Conservation (phyloP, 37 sponge, comb jelly and placozoan genomes). For the Trichoplax adhaerens region DNA sequence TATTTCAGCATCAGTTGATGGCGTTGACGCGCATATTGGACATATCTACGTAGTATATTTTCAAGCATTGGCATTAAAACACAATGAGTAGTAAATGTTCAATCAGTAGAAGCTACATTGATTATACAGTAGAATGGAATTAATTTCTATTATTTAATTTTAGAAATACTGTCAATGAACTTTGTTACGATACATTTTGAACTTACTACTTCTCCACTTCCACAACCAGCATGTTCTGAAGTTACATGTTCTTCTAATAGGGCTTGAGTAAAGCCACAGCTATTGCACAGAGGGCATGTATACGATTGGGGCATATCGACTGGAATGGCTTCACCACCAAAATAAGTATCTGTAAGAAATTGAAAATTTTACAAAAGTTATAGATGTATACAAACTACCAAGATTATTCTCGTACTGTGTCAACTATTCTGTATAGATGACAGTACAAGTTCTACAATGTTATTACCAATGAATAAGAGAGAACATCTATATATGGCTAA, state of each 20-base stretch:
- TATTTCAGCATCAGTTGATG: slow-evolving; percentile 58
- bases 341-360: slow-evolving; percentile 40
- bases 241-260: slow-evolving; percentile 65
- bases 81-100: too few species aligned
- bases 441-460: too few species aligned
- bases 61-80: neutral
- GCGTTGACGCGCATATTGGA: slow-evolving; percentile 75
- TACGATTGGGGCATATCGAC: slow-evolving; percentile 53
- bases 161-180: neutral
- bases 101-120: too few species aligned
- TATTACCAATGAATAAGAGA: too few species aligned
- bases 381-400: too few species aligned
- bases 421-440: too few species aligned
- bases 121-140: too few species aligned
- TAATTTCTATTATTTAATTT: too few species aligned
- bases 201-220: slow-evolving; percentile 16
- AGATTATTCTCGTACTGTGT: too few species aligned
- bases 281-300: slow-evolving; percentile 74
- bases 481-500: too few species aligned
- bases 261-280: slow-evolving; percentile 61
- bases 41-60: slow-evolving; percentile 35
- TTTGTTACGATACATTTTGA: neutral
- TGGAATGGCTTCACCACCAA: slow-evolving; percentile 55
- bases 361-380: neutral
- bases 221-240: slow-evolving; percentile 39